Conservation (phyloP, 2,797 vertebrate genomes). For the Brachymystax lenok region DNA sequence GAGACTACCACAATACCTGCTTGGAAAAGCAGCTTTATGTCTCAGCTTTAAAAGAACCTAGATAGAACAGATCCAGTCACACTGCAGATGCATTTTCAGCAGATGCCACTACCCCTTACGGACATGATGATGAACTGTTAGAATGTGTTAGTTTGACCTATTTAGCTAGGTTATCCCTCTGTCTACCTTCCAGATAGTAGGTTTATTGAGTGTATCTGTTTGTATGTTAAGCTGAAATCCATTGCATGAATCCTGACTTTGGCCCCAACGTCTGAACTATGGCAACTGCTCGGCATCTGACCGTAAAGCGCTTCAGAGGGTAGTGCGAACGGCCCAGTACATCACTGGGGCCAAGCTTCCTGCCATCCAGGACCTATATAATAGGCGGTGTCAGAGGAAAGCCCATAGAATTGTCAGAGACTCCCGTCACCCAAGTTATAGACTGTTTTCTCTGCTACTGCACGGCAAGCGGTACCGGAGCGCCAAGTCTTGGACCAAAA, state of each 20-base stretch:
- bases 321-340: no score
- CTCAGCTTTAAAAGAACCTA: slow-evolving; percentile 4
- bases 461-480: no score
- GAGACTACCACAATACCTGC: slow-evolving; percentile 17
- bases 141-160: slow-evolving; percentile 35
- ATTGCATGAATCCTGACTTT: slow-evolving; percentile 48
- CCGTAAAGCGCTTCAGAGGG: no score
- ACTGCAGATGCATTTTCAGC: slow-evolving; percentile 24
- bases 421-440: no score
- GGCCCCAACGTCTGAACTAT: slow-evolving; percentile 43
- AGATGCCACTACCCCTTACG: slow-evolving; percentile 30
- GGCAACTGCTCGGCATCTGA: no score
- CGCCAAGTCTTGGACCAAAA: no score
- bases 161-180: slow-evolving; percentile 40
- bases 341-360: no score
- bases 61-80: slow-evolving; percentile 17
- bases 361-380: no score
- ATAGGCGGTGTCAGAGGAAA: no score
- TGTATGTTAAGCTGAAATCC: slow-evolving; percentile 57
- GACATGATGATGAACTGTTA: slow-evolving; percentile 21
- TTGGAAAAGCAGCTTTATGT: slow-evolving; percentile 12
- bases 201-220: slow-evolving; percentile 50
- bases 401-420: no score
- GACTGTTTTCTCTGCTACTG: no score
- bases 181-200: slow-evolving; percentile 35